phyloP scores from a whole-genome alignment of 2,888 invertebrate species.

The Phengaris alcon region DNA sequence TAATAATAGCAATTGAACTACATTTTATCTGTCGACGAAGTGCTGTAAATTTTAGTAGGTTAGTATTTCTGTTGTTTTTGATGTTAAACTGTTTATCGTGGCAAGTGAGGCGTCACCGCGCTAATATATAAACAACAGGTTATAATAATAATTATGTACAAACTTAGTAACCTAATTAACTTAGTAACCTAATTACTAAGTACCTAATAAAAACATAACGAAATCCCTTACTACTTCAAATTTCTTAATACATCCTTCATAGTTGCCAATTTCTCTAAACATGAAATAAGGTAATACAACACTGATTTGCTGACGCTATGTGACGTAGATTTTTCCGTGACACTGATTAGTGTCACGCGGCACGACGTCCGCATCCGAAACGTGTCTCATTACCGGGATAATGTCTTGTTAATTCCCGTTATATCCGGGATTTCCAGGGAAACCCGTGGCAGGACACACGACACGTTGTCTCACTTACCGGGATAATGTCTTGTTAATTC shows the following conservation, averaged over 20 bases:
- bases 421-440: slow-evolving; percentile 6
- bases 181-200: not conserved
- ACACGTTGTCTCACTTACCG: not conserved
- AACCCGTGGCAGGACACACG: not conserved
- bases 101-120: not conserved
- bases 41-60: too few relatives aligned
- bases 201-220: not conserved
- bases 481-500: slow-evolving; percentile 30
- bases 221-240: not conserved
- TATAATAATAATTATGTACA: too few relatives aligned
- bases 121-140: not conserved
- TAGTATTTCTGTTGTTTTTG: too few relatives aligned
- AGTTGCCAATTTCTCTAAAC: not conserved
- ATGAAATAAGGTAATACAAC: not conserved
- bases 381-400: slow-evolving; percentile 30
- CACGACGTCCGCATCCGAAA: slow-evolving; percentile 35
- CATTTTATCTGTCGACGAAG: too few relatives aligned
- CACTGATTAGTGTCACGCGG: slow-evolving; percentile 42
- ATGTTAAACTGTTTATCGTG: too few relatives aligned
- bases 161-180: too few relatives aligned
- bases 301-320: slow-evolving; percentile 44
- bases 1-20: too few relatives aligned
- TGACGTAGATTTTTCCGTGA: slow-evolving; percentile 42
- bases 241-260: not conserved
- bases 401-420: slow-evolving; percentile 29